Base-by-base conservation (phyloP, 1,140 invertebrate genomes). In the Metaphire vulgaris region DNA sequence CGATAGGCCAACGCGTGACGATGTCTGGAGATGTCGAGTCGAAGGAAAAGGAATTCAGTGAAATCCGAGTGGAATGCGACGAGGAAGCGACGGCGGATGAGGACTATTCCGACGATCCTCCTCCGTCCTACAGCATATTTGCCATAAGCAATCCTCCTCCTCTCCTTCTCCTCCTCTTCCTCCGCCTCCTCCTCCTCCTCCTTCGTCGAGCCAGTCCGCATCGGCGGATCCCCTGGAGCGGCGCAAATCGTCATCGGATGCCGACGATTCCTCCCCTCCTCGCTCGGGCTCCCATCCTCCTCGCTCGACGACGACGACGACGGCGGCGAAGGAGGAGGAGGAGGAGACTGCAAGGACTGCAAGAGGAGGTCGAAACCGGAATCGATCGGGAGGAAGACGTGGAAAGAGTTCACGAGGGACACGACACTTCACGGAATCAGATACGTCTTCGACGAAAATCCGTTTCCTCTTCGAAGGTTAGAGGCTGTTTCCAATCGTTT, bases 371-470 rank as follows among this genome's bases (percentile, higher is more conserved):
- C 30, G 28, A 29, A 71, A 32, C 15, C 2, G 21, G 26, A 30
- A 0, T 71, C 69, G 1, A n/a, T 30, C 30, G 33, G 30, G 28
- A n/a, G 29, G 69, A 31, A 71, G 32, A 74, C 32, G 21, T 74
- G 72, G 72, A 26, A 41, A 41, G 41, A 56, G 21, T 74, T 74
- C 34, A 74, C 28, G 15, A 41, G n/a, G 30, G 56, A 29, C 29
- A 74, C 72, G 1, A 34, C 72, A 2, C 30, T 74, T 1, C 72
- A 74, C 41, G 72, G 72, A 26, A 74, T 74, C 28, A 74, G 56
- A 65, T 74, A 74, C 21, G 72, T 33, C 21, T 71, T 71, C 28
- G 69, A 71, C 32, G 69, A 71, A 30, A 33, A 33, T 21, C 69
- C 69, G 29, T 30, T 71, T n/a, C 29, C 30, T n/a, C 26, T 32